Evolutionary conservation across 2,797 vertebrate genomes (phyloP).

Genomic region (Sebastes vulpes): DNA sequence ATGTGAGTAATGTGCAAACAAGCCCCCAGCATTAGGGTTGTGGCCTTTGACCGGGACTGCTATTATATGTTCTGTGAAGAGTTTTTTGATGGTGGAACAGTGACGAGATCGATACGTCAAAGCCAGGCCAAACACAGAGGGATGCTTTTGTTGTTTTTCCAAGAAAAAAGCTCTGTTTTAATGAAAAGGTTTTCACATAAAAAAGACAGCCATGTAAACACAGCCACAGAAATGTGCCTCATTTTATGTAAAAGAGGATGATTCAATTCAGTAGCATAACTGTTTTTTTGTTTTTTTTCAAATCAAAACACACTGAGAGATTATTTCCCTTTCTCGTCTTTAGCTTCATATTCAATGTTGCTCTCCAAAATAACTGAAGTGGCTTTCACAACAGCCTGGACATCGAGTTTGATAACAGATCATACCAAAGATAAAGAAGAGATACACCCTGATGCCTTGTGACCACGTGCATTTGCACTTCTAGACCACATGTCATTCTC

Average conservation of each 20-base stretch:
- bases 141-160: conserved; percentile 14
- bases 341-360: not conserved
- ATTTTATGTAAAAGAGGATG: not conserved
- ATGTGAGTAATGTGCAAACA: conserved; percentile 69
- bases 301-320: not conserved
- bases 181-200: not conserved
- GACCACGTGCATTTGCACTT: conserved; percentile 59
- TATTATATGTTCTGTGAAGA: conserved; percentile 36
- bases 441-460: conserved; percentile 64
- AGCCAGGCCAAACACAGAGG: conserved; percentile 3
- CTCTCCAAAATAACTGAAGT: conserved; percentile 26
- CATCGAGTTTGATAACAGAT: conserved; percentile 27
- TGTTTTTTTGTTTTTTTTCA: not conserved
- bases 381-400: conserved; percentile 15
- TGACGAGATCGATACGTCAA: conserved; percentile 32
- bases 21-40: conserved; percentile 22
- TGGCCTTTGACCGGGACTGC: conserved; percentile 56
- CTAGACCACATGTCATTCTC: conserved; percentile 74
- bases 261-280: not conserved
- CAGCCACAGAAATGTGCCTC: not conserved
- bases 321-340: not conserved
- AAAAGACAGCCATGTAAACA: not conserved
- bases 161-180: conserved; percentile 1
- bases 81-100: conserved; percentile 25
- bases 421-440: conserved; percentile 24